A percentile compares a stretch with the other conserved stretches of the same genome.
Evolutionary conservation across 2,113 vertebrate species (phyloP).

Genomic region (Sinosuthora webbiana): DNA sequence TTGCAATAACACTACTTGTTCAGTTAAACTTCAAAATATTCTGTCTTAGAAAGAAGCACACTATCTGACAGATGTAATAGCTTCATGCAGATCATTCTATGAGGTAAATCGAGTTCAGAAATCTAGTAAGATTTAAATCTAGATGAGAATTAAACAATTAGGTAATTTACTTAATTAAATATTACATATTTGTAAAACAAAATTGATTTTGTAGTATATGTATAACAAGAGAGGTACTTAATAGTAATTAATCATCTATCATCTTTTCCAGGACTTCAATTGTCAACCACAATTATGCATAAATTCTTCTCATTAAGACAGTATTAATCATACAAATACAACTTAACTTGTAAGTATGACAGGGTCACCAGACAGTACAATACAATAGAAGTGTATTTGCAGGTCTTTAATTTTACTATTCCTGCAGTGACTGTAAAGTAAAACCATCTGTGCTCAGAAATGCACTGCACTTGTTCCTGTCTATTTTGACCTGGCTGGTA

Average conservation of each 20-base stretch:
- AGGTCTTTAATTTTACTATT: neutral
- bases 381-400: neutral
- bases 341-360: neutral
- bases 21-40: neutral
- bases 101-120: neutral
- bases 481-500: neutral
- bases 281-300: conserved; percentile 7
- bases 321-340: neutral
- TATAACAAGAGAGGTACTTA: neutral
- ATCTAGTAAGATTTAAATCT: neutral
- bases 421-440: neutral
- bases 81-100: neutral
- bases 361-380: neutral
- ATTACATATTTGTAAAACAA: neutral
- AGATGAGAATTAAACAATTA: neutral
- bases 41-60: neutral
- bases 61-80: neutral
- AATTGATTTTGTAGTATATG: neutral
- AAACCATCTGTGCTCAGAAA: neutral
- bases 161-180: neutral
- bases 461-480: neutral
- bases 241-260: conserved; percentile 2
- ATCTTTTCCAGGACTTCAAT: conserved; percentile 16
- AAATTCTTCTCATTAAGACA: neutral
- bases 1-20: neutral